These are phyloP conservation scores for Aplysia californica DNA, from an alignment of 1,140 invertebrate species.

Conservation along the genomic window DNA sequence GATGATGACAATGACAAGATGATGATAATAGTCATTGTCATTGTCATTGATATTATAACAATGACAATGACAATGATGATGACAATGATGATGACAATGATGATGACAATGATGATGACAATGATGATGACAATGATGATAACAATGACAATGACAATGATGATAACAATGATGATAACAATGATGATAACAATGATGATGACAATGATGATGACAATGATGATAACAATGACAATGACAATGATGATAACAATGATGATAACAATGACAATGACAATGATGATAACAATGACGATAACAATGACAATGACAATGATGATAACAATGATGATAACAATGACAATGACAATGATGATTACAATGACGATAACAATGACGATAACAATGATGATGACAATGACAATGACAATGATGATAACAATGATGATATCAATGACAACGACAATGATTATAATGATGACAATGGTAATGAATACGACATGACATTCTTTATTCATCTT, in stretches of 20 bases:
- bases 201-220: not conserved
- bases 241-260: not conserved
- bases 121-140: slow-evolving; percentile 1
- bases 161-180: slow-evolving; percentile 2
- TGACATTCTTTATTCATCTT: too few species aligned
- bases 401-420: not conserved
- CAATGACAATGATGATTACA: not conserved
- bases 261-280: slow-evolving; percentile 1
- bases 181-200: not conserved
- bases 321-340: not conserved
- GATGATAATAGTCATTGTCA: too few species aligned
- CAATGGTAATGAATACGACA: not conserved
- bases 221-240: not conserved
- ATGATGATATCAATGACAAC: not conserved
- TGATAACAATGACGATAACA: not conserved
- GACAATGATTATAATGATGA: not conserved
- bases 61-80: not conserved
- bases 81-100: slow-evolving; percentile 5
- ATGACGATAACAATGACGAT: not conserved
- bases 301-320: not conserved
- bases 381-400: not conserved
- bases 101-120: not conserved
- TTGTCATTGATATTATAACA: not conserved
- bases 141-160: not conserved
- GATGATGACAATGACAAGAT: not conserved